A percentile compares a stretch with the other conserved stretches of the same genome.
Evolutionary conservation across 2,888 invertebrate species (phyloP).

Genomic region (Stenurella melanura): DNA sequence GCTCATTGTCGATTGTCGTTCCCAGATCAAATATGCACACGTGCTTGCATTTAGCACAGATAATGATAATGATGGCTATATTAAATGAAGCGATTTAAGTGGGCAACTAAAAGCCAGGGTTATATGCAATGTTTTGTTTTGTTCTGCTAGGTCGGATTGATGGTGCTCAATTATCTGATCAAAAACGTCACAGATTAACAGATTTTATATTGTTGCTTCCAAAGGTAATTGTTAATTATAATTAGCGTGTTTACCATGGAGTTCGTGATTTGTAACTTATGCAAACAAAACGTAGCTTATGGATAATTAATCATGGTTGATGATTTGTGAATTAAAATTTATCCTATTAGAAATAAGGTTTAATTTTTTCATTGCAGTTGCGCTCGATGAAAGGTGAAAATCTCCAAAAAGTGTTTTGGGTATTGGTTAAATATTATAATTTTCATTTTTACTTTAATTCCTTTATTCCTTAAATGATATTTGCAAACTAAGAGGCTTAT

Average conservation of each 20-base stretch:
- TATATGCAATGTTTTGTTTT: conserved; percentile 22
- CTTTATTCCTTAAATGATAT: too few species aligned
- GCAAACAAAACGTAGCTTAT: conserved; percentile 2
- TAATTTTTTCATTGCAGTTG: not conserved
- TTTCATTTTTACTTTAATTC: too few species aligned
- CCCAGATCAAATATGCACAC: conserved; percentile 57
- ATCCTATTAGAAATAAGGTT: not conserved
- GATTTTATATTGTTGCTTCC: conserved; percentile 7
- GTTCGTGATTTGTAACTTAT: not conserved
- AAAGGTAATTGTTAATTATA: conserved; percentile 15
- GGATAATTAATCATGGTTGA: not conserved
- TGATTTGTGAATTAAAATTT: not conserved
- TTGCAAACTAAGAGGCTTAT: too few species aligned
- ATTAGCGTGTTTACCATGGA: conserved; percentile 4
- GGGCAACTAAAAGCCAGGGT: conserved; percentile 21
- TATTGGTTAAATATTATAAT: too few species aligned
- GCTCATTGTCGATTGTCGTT: conserved; percentile 48
- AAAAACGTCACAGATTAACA: conserved; percentile 22
- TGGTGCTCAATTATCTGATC: conserved; percentile 26
- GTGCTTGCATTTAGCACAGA: conserved; percentile 55
- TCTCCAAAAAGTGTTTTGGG: too few species aligned
- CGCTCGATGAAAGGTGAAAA: too few species aligned
- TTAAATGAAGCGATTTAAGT: conserved; percentile 44
- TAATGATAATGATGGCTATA: conserved; percentile 54
- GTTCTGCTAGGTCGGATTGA: conserved; percentile 18